phyloP scores from a whole-genome alignment of 2,888 invertebrate genomes.

The Nephrotoma flavescens region DNA sequence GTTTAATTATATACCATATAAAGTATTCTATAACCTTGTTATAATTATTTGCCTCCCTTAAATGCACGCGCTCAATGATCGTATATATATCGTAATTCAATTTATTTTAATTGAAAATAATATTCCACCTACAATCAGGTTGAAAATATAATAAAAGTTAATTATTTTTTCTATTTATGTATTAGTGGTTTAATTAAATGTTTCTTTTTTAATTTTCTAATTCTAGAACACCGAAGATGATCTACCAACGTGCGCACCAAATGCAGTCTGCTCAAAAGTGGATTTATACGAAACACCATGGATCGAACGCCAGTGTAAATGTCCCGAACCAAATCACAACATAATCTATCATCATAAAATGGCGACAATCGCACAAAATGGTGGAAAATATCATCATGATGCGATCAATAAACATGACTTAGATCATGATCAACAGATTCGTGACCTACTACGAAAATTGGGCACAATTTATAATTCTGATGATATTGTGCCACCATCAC shows the following conservation, averaged over 20 bases:
- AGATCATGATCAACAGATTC: conserved; percentile 25
- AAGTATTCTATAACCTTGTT: too few relatives aligned
- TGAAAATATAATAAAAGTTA: too few relatives aligned
- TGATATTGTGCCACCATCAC: conserved; percentile 19
- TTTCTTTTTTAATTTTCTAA: conserved; percentile 9
- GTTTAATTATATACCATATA: background rate
- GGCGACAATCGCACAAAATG: conserved; percentile 1
- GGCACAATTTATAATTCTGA: conserved; percentile 27
- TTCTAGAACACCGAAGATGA: conserved; percentile 65
- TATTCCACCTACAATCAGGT: background rate
- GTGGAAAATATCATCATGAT: conserved; percentile 6
- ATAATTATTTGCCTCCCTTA: background rate
- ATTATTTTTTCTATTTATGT: too few relatives aligned
- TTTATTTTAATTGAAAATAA: background rate
- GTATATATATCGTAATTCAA: too few relatives aligned
- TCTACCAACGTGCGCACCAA: conserved; percentile 60
- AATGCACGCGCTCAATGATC: background rate
- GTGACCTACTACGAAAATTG: conserved; percentile 27
- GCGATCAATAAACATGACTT: conserved; percentile 10
- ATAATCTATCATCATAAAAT: conserved; percentile 7
- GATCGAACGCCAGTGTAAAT: conserved; percentile 76
- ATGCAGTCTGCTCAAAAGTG: conserved; percentile 75
- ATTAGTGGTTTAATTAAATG: too few relatives aligned
- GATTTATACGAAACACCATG: conserved; percentile 76
- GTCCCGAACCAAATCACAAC: conserved; percentile 34